phyloP scores from a whole-genome alignment of 1,140 invertebrate genomes.

The Drosophila mojavensis region DNA sequence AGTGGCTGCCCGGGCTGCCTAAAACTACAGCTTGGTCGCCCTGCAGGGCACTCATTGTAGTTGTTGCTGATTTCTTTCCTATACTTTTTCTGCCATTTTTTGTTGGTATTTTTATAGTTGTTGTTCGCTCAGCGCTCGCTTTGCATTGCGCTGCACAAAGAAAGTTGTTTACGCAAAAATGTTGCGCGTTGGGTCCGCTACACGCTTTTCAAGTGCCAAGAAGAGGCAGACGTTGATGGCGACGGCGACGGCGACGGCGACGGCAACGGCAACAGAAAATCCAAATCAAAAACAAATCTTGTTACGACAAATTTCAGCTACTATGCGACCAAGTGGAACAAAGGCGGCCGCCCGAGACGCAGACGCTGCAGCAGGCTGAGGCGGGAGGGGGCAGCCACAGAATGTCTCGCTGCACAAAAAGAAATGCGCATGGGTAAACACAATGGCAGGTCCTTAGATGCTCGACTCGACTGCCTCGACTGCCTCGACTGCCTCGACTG shows the following conservation, averaged over 20 bases:
- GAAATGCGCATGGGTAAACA: constrained; percentile 74
- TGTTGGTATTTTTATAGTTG: background rate
- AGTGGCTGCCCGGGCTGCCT: constrained; percentile 45
- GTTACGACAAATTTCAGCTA: constrained; percentile 74
- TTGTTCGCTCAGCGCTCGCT: background rate
- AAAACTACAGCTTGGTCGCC: constrained; percentile 35
- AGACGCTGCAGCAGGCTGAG: constrained; percentile 1
- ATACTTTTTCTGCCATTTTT: no score
- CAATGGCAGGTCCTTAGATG: constrained; percentile 55
- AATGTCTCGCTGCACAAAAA: constrained; percentile 69
- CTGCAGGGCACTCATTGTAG: constrained; percentile 24
- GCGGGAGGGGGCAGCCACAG: background rate
- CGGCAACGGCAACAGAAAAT: constrained; percentile 31
- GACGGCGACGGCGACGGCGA: background rate
- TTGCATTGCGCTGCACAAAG: constrained; percentile 70
- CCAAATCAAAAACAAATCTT: constrained; percentile 79
- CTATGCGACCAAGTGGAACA: constrained; percentile 75
- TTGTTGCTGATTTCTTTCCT: constrained; percentile 13
- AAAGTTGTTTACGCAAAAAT: constrained; percentile 74
- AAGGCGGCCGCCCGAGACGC: constrained; percentile 53
- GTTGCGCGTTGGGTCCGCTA: constrained; percentile 44
- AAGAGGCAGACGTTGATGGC: constrained; percentile 7
- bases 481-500: no score
- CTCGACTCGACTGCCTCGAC: no score
- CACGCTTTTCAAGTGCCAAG: constrained; percentile 44